Evolutionary conservation across 2,113 vertebrate species (phyloP), one percentile per base, ranked within the genome.

Genomic region (Tautogolabrus adspersus): DNA sequence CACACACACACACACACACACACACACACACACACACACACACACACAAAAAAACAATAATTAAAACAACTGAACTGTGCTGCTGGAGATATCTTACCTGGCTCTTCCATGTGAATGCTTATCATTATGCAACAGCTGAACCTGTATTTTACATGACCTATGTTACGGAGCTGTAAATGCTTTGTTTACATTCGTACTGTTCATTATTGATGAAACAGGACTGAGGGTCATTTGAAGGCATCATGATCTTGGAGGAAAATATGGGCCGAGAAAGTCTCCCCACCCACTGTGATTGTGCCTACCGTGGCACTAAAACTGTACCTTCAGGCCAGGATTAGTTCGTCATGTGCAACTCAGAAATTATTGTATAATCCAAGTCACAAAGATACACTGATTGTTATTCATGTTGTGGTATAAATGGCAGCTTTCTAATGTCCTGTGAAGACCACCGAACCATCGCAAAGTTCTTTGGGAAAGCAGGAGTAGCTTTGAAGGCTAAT

Each of bases 81-180:
- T 76, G 60, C 76, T 18, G 46, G 57, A 76, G 68, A 73, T 75
- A 66, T 70, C 66, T 61, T 11, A 15, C 65, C 52, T 42, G 76
- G 65, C 72, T 71, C 65, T 56, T 57, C 15, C 11, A 26, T 46
- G 51, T 47, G 55, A 16, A 51, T 19, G 34, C 47, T 74, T 67
- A 61, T 85, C 75, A 51, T 87, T 80, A 77, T 54, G 75, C 79
- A 81, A 90, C 46, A 63, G 77, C 72, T 59, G 59, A 79, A 21
- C 67, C 84, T 84, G 77, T 87, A 80, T 89, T 80, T 85, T 77
- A 63, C 80, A 90, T 83, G 81, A 67, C 60, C 69, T 0, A 46
- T 47, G 72, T 70, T 57, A 55, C 34, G 0, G 52, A 79, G 78
- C 70, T 72, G 82, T 82, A 77, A 84, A 84, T 6, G 6, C 44